Evolutionary conservation across 2,113 vertebrate species (phyloP).

Genomic region (Atractosteus spatula): DNA sequence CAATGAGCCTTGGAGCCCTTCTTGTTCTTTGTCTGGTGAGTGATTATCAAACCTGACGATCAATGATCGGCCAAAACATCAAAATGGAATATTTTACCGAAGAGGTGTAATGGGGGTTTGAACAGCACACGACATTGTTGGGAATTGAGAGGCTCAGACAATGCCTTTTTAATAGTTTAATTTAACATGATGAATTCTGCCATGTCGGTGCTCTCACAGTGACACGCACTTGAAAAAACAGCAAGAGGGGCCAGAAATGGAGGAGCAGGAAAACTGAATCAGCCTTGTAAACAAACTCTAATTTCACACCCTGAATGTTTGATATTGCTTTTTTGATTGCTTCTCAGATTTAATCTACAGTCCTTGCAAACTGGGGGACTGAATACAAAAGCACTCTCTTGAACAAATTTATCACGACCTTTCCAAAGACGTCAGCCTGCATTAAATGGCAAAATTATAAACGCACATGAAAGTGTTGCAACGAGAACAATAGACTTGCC

Average conservation of each 20-base stretch:
- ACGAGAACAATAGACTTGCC: too few relatives aligned
- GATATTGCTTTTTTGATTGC: conserved; percentile 9
- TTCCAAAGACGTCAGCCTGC: too few relatives aligned
- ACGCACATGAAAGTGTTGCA: too few relatives aligned
- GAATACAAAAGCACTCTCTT: neutral
- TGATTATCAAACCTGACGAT: conserved; percentile 12
- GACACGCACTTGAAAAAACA: neutral
- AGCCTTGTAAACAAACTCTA: conserved; percentile 10
- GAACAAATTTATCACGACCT: neutral
- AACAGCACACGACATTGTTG: conserved; percentile 1
- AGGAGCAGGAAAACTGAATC: neutral
- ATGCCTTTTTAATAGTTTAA: neutral
- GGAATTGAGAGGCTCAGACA: neutral
- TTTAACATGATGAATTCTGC: neutral
- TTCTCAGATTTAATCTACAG: conserved; percentile 10
- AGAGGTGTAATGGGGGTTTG: neutral
- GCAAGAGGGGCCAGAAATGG: neutral
- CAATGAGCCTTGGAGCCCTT: conserved; percentile 1
- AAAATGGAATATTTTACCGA: conserved; percentile 9
- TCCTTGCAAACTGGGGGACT: neutral
- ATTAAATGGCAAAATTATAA: too few relatives aligned
- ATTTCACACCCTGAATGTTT: conserved; percentile 3
- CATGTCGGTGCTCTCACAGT: neutral
- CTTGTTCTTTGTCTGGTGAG: conserved; percentile 9
- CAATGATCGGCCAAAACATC: neutral